Evolutionary conservation across 2,888 invertebrate species (phyloP).

Genomic region (Caenorhabditis japonica): DNA sequence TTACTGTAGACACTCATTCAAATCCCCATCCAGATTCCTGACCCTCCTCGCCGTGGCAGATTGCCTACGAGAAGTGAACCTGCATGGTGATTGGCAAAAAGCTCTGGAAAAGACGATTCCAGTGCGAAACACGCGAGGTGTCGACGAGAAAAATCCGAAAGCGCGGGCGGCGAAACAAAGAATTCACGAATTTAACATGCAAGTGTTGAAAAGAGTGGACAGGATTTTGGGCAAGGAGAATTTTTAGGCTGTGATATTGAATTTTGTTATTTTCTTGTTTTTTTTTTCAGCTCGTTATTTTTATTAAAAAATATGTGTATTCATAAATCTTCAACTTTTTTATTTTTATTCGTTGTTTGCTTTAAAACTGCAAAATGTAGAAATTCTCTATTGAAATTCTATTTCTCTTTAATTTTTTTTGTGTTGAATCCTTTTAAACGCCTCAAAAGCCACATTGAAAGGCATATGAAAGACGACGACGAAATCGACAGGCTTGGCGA

Average conservation of each 20-base stretch:
- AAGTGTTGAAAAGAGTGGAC: conserved; percentile 52
- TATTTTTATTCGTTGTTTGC: background rate
- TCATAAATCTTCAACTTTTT: conserved; percentile 1
- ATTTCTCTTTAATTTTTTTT: background rate
- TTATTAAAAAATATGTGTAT: background rate
- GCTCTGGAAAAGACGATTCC: conserved; percentile 67
- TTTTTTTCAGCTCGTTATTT: conserved; percentile 1
- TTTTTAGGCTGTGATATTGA: background rate
- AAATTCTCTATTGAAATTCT: background rate
- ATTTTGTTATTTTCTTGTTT: conserved; percentile 6
- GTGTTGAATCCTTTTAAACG: too few species aligned
- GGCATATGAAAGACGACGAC: conserved; percentile 15
- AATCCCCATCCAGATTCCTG: too few species aligned
- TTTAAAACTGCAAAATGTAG: background rate
- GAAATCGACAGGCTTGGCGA: background rate
- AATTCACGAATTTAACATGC: conserved; percentile 58
- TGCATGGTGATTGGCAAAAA: conserved; percentile 63
- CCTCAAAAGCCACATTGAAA: background rate
- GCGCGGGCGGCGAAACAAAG: conserved; percentile 37
- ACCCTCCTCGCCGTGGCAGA: conserved; percentile 69
- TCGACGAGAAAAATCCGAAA: conserved; percentile 63
- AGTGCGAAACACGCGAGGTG: conserved; percentile 57
- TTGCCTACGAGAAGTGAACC: conserved; percentile 70
- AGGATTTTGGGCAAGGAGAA: conserved; percentile 24
- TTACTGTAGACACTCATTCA: too few species aligned